A percentile compares a stretch with the other conserved stretches of the same genome.
These are phyloP conservation scores for Leucophenga maculata DNA, from an alignment of 2,888 invertebrate species.

Conservation along the genomic window DNA sequence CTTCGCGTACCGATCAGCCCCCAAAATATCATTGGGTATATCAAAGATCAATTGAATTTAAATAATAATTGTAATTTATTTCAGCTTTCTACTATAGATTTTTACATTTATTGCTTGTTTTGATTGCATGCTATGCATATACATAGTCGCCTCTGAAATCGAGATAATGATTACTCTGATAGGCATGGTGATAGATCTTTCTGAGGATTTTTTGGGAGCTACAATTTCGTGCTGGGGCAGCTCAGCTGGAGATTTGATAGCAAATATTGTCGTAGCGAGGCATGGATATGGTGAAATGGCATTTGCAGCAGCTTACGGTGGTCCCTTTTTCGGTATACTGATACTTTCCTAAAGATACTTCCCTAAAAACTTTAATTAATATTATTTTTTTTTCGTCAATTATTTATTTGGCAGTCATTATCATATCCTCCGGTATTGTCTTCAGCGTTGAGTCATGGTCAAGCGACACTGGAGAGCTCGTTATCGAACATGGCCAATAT, in stretches of 20 bases:
- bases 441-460: background rate
- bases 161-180: conserved; percentile 30
- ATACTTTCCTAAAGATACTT: too few relatives aligned
- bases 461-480: background rate
- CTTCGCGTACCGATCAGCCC: conserved; percentile 33
- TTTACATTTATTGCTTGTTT: conserved; percentile 33
- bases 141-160: conserved; percentile 37
- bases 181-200: conserved; percentile 29
- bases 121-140: conserved; percentile 27
- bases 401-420: background rate
- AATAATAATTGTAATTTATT: background rate
- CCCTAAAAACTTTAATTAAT: background rate
- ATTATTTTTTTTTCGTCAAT: background rate
- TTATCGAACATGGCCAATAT: background rate
- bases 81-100: conserved; percentile 1
- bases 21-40: conserved; percentile 40
- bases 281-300: conserved; percentile 47
- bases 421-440: conserved; percentile 1
- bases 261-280: conserved; percentile 35
- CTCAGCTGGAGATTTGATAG: conserved; percentile 27
- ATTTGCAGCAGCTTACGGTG: conserved; percentile 39
- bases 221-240: conserved; percentile 28
- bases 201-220: conserved; percentile 35
- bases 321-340: conserved; percentile 34
- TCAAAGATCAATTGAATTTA: background rate